Evolutionary conservation across 2,113 vertebrate species (phyloP).

Genomic region (Sinocyclocheilus grahami): DNA sequence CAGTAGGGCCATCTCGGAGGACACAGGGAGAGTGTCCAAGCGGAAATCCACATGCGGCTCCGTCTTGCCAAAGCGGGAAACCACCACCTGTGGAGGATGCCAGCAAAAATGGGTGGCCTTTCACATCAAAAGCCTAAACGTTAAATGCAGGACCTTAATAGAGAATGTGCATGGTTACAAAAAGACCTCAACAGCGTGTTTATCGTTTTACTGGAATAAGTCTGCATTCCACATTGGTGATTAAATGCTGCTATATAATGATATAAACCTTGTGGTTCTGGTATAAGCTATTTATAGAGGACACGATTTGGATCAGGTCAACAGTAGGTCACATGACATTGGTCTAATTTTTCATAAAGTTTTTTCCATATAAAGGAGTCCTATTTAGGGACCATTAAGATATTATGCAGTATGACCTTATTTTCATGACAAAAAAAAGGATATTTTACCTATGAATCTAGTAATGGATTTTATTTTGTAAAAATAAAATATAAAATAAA

Average conservation of each 20-base stretch:
- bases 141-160: not conserved
- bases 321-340: not conserved
- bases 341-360: not conserved
- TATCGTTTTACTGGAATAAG: constrained; percentile 35
- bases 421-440: not conserved
- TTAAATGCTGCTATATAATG: not conserved
- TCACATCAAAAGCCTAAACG: constrained; percentile 10
- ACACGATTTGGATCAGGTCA: not conserved
- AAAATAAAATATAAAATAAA: not conserved
- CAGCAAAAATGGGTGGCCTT: constrained; percentile 33
- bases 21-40: constrained; percentile 82
- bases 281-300: constrained; percentile 9
- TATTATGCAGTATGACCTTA: not conserved
- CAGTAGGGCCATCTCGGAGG: constrained; percentile 79
- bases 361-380: not conserved
- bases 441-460: not conserved
- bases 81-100: constrained; percentile 78
- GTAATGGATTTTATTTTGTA: not conserved
- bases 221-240: not conserved
- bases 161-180: not conserved
- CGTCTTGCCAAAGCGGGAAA: constrained; percentile 80
- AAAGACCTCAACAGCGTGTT: not conserved
- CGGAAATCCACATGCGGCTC: constrained; percentile 87
- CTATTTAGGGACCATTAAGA: not conserved
- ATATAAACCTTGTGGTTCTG: not conserved